A percentile compares a stretch with the other conserved stretches of the same genome.
phyloP scores from a whole-genome alignment of 1,140 invertebrate species.

The Reticulitermes speratus region DNA sequence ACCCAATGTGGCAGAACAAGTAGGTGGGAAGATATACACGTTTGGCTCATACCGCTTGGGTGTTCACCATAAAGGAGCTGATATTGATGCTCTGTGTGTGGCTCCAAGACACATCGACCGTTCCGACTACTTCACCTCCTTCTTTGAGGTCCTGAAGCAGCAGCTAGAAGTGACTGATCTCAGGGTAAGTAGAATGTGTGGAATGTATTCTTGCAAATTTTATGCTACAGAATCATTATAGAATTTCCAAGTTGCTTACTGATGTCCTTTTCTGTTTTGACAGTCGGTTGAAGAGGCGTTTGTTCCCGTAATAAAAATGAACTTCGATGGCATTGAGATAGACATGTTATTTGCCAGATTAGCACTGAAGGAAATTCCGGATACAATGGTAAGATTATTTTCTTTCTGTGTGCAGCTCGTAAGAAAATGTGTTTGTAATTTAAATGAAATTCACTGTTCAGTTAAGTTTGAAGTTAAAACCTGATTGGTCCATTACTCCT shows the following conservation, averaged over 20 bases:
- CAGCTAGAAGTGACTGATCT: slow-evolving; percentile 85
- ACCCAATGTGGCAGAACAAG: slow-evolving; percentile 74
- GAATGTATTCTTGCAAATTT: not conserved
- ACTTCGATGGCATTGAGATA: slow-evolving; percentile 97
- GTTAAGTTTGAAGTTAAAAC: not conserved
- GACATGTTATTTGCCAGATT: slow-evolving; percentile 97
- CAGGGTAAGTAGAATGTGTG: slow-evolving; percentile 56
- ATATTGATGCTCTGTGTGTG: slow-evolving; percentile 98
- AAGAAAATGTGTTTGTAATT: too few species aligned
- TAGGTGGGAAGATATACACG: slow-evolving; percentile 98
- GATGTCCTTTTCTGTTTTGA: slow-evolving; percentile 40
- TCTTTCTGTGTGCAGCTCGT: not conserved
- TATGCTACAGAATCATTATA: not conserved
- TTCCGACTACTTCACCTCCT: slow-evolving; percentile 91
- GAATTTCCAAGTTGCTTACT: not conserved
- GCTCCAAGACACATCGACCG: slow-evolving; percentile 94
- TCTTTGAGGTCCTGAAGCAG: slow-evolving; percentile 86
- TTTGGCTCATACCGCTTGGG: slow-evolving; percentile 81
- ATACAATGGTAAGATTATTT: slow-evolving; percentile 53
- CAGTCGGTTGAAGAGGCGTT: slow-evolving; percentile 96
- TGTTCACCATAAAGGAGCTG: slow-evolving; percentile 96
- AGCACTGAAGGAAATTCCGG: slow-evolving; percentile 89
- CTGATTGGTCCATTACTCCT: too few species aligned
- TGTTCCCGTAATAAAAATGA: slow-evolving; percentile 99
- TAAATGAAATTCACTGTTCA: not conserved